Conservation (phyloP, 2,797 vertebrate genomes). For the Okamejei kenojei region DNA sequence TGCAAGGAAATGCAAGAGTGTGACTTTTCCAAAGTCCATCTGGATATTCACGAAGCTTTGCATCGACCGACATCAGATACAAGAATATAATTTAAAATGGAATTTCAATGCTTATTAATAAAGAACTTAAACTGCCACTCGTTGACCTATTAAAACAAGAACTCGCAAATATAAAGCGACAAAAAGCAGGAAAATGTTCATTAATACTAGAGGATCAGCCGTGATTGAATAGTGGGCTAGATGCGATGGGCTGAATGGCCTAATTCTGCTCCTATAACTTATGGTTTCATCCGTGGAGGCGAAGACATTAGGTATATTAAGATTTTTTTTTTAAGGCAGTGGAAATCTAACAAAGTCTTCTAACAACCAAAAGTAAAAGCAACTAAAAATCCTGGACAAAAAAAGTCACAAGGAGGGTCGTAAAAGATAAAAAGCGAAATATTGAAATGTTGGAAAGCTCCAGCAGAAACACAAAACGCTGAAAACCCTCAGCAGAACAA, state of each 20-base stretch:
- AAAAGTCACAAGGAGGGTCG: neutral
- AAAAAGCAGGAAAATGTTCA: neutral
- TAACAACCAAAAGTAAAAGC: neutral
- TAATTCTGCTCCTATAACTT: no score
- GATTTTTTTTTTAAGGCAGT: no score
- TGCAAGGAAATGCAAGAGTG: slow-evolving; percentile 46
- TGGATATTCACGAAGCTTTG: neutral
- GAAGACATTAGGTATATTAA: no score
- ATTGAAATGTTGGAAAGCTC: no score
- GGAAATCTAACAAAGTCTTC: neutral
- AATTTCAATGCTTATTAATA: neutral
- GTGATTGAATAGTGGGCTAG: no score
- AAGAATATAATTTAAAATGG: neutral
- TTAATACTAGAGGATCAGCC: neutral
- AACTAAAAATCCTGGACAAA: neutral
- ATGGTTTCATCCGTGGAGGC: no score
- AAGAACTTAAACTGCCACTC: no score
- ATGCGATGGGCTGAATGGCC: no score
- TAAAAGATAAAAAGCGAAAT: neutral
- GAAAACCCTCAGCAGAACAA: no score
- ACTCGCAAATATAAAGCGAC: neutral
- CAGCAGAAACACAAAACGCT: no score
- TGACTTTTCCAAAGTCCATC: neutral
- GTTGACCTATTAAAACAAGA: neutral
- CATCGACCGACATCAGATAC: neutral